phyloP scores from a whole-genome alignment of 92 coral and sea anemone species.

The Porites evermanni region DNA sequence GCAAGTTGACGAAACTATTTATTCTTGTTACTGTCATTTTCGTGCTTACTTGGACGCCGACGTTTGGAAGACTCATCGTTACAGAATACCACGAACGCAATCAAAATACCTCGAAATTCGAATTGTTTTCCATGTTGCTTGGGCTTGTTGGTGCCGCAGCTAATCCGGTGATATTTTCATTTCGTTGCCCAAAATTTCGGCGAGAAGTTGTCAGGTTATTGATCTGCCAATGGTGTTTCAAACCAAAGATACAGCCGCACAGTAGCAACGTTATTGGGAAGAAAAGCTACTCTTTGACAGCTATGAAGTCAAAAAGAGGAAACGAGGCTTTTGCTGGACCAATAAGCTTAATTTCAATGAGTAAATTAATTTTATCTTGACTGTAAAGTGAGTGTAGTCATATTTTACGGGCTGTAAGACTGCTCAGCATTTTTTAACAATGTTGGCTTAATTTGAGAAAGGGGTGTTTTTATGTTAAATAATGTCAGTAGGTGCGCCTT shows the following conservation, averaged over 20 bases:
- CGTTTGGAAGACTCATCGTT: constrained; percentile 8
- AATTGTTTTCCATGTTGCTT: constrained; percentile 7
- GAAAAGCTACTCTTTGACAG: not conserved
- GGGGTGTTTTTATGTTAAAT: no score
- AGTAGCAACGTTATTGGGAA: not conserved
- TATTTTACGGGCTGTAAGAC: not conserved
- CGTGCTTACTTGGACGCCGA: constrained; percentile 63
- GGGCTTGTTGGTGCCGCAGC: constrained; percentile 26
- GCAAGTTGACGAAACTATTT: constrained; percentile 67
- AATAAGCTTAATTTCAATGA: not conserved
- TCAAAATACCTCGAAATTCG: not conserved
- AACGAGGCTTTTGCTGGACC: not conserved
- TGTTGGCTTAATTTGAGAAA: no score
- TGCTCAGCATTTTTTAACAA: not conserved
- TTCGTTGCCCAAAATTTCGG: constrained; percentile 33
- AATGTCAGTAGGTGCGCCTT: no score
- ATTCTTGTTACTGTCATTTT: constrained; percentile 53
- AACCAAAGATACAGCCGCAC: not conserved
- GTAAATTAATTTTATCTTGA: not conserved
- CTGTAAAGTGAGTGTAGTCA: not conserved
- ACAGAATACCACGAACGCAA: not conserved
- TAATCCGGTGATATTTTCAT: constrained; percentile 33
- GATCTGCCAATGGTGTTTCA: not conserved
- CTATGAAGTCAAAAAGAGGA: not conserved
- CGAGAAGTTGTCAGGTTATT: constrained; percentile 2